Percentiles rank a stretch among this genome's conserved stretches.
Conservation (phyloP, 2,888 invertebrate genomes). For the Acronicta leporina region DNA sequence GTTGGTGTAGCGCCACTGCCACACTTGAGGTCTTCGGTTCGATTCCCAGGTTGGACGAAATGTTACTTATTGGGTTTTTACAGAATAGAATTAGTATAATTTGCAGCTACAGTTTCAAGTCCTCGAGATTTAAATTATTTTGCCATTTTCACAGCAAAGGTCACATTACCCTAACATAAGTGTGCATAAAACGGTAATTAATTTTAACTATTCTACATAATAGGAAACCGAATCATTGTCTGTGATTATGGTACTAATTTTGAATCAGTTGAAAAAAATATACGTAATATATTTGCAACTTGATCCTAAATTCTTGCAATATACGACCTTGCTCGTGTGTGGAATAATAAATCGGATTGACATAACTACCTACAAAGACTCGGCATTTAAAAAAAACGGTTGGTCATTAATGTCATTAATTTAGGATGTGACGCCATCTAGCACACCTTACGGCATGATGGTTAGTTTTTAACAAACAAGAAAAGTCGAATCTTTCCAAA, state of each 20-base stretch:
- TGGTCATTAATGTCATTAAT: too few species aligned
- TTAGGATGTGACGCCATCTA: too few species aligned
- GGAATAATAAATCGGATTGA: slow-evolving; percentile 43
- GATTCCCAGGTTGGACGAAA: too few species aligned
- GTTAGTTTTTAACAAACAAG: too few species aligned
- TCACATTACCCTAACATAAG: slow-evolving; percentile 3
- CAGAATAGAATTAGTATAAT: too few species aligned
- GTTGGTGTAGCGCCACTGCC: too few species aligned
- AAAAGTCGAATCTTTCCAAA: too few species aligned
- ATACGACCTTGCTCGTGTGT: slow-evolving; percentile 43
- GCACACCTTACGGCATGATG: too few species aligned
- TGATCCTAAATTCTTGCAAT: slow-evolving; percentile 46
- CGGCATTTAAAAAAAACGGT: background rate
- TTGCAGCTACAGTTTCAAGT: too few species aligned
- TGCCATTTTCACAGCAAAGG: slow-evolving; percentile 5
- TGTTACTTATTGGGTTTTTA: too few species aligned
- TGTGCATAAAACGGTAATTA: background rate
- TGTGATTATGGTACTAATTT: slow-evolving; percentile 41
- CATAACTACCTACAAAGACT: background rate
- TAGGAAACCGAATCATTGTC: slow-evolving; percentile 41
- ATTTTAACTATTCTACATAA: background rate
- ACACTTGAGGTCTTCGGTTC: too few species aligned
- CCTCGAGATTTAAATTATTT: background rate
- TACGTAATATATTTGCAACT: slow-evolving; percentile 39
- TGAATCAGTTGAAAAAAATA: slow-evolving; percentile 29